phyloP scores from a whole-genome alignment of 2,797 vertebrate genomes.

The Acipenser oxyrinchus region DNA sequence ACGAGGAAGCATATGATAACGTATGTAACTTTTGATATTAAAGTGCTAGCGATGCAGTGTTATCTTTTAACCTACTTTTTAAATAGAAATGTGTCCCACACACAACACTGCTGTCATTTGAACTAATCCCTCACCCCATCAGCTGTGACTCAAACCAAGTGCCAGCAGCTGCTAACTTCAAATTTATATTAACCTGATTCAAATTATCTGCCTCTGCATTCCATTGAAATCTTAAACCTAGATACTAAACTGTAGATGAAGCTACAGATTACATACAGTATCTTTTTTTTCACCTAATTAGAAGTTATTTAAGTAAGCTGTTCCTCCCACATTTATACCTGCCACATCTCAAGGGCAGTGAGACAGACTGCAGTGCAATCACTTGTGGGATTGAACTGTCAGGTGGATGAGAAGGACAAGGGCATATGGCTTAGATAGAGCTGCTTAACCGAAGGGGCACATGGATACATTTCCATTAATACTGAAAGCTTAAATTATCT shows the following conservation, averaged over 20 bases:
- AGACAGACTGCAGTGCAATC: neutral
- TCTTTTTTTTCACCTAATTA: slow-evolving; percentile 12
- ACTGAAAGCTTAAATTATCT: no score
- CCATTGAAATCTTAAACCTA: slow-evolving; percentile 38
- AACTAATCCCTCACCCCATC: slow-evolving; percentile 50
- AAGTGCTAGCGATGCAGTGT: no score
- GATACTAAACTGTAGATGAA: slow-evolving; percentile 34
- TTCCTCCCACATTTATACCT: neutral
- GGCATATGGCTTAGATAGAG: slow-evolving; percentile 1
- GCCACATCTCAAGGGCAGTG: neutral
- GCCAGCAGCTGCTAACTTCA: slow-evolving; percentile 50
- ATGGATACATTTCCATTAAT: no score
- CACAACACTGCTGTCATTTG: no score
- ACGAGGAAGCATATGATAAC: no score
- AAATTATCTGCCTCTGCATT: slow-evolving; percentile 34
- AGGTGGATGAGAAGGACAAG: slow-evolving; percentile 13
- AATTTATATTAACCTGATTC: slow-evolving; percentile 18
- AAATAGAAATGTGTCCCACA: no score
- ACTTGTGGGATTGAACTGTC: neutral
- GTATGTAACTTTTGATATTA: no score
- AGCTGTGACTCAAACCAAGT: slow-evolving; percentile 51
- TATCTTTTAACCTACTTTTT: no score
- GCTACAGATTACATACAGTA: slow-evolving; percentile 25
- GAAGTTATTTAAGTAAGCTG: neutral
- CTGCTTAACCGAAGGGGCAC: no score